phyloP scores from a whole-genome alignment of 2,797 vertebrate species.

The Apodemus agrarius region DNA sequence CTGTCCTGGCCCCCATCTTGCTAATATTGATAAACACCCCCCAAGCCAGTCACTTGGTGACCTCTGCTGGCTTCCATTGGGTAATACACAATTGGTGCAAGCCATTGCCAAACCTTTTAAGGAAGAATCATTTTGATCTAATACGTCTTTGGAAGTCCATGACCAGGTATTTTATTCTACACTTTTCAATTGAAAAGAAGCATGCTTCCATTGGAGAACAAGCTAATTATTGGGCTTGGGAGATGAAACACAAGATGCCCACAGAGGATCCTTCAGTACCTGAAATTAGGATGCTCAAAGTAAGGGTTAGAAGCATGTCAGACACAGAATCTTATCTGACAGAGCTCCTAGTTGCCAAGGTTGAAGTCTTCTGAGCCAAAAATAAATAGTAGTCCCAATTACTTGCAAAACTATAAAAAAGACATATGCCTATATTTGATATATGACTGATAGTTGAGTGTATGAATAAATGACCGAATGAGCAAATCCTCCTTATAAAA shows the following conservation, averaged over 20 bases:
- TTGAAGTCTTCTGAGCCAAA: background rate
- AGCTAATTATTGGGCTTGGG: background rate
- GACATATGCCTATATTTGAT: background rate
- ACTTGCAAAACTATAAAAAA: slow-evolving; percentile 5
- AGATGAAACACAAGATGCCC: background rate
- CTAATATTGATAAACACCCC: background rate
- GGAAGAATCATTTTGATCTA: background rate
- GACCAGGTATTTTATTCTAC: background rate
- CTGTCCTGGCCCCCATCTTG: background rate
- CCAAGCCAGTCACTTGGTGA: slow-evolving; percentile 47
- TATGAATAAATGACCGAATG: background rate
- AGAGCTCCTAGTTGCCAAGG: background rate
- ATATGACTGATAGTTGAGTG: background rate
- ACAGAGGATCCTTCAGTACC: background rate
- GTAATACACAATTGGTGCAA: background rate
- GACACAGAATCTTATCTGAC: background rate
- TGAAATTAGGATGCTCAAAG: background rate
- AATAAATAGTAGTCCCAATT: background rate
- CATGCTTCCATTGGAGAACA: background rate
- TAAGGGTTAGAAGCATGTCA: background rate
- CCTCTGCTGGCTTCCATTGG: slow-evolving; percentile 52
- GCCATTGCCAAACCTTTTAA: background rate
- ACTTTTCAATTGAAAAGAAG: background rate
- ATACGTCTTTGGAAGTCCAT: background rate
- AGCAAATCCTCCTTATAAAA: background rate